Base-by-base conservation (phyloP, 2,797 vertebrate species). In the Sciurus carolinensis region DNA sequence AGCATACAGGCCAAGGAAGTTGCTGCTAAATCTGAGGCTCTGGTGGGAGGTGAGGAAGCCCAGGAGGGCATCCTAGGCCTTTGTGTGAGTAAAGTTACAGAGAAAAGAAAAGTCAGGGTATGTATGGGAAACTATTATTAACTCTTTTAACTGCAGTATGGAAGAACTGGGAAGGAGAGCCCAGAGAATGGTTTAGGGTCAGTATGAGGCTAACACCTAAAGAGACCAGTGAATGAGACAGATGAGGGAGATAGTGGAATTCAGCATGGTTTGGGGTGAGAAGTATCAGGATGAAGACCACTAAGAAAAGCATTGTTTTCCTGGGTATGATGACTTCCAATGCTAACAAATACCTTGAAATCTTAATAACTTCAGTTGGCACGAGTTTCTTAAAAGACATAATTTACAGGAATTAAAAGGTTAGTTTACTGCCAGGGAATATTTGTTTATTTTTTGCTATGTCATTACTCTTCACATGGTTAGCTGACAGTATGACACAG, bases 401-500 rank as follows among this genome's bases (percentile, higher is more conserved):
- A 57, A 97, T 66, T 84, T 82, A 79, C 24, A 66, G 26, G 13
- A 62, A 54, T 8, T 96, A 90, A 98, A 98, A 91, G 75, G 26
- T 87, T 69, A 50, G 94, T 97, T 96, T 96, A 96, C 80, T 96
- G 67, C 54, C 20, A 42, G 39, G 4, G 80, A 28, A 52, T 95
- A n/a, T 87, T 76, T 95, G 42, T 71, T 93, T 97, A 86, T 90
- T 93, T 92, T 97, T 87, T 66, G 57, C 95, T 85, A 66, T 33
- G 86, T 66, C 86, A 81, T 10, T 64, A 11, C n/a, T 82, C 75
- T 71, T n/a, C 33, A 44, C 26, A 30, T 22, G 44, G 83, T 79
- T 64, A 39, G 77, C 87, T 77, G 92, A 28, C n/a, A 54, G 52
- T 64, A 91, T 73, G 96, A 44, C 57, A 94, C 69, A 24, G 95